Evolutionary conservation across 2,888 invertebrate species (phyloP), one percentile per base, ranked within the genome.

Genomic region (Eupithecia inturbata): DNA sequence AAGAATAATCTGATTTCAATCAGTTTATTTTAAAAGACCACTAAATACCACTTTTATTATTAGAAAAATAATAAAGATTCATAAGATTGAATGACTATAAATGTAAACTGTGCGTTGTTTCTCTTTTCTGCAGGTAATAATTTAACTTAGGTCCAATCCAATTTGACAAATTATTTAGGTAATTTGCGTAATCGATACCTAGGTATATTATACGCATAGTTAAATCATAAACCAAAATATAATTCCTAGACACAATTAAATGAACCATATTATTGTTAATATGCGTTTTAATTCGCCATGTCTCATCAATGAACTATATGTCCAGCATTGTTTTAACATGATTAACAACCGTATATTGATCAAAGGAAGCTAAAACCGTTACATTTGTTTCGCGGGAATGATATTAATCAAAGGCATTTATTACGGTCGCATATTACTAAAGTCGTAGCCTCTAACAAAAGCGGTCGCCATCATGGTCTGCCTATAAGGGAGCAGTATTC

Each of bases 361-460:
- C 93, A 89, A 86, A 85, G 88, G 84, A 84, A 84, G 83, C 86
- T 84, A 84, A 83, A 81, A 80, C 86, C 89, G 89, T 89, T 89
- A 89, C 89, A 90, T 91, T 92, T 89, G 91, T 90, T 91, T 90
- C 89, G 88, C 88, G 84, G 85, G 90, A 91, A 92, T 90, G 87
- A 84, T 90, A 93, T 93, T 92, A 92, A 93, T 92, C 92, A 93
- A 93, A 92, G 84, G 82, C 92, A 89, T 93, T 93, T 92, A 93
- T 89, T 88, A 90, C 92, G 90, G 90, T 89, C 89, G 83, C 88
- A 88, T 90, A 85, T 73, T 33, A 70, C 62, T 68, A 39, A 70
- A 68, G 62, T 31, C 36, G 3, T 36, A 22, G 31, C 22, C 64
- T 31, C 1, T 4, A 31, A 39, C 39, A 66, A 66, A 66, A 66